phyloP scores from a whole-genome alignment of 2,797 vertebrate species.

The Steatocranus sp. region DNA sequence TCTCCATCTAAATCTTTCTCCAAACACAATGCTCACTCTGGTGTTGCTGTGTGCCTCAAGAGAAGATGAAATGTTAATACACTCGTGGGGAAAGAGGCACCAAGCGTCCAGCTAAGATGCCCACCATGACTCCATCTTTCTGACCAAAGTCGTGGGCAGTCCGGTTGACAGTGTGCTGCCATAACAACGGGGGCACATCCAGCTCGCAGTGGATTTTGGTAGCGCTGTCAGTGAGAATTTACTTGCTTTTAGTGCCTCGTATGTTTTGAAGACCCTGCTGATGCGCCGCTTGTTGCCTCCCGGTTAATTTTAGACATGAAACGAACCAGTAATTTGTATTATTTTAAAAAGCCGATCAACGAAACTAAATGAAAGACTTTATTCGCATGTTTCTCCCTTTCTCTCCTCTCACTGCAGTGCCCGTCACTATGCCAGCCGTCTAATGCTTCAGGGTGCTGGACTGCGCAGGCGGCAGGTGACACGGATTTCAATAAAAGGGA shows the following conservation, averaged over 20 bases:
- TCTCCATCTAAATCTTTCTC: constrained; percentile 56
- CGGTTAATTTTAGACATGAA: neutral
- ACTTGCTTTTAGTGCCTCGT: constrained; percentile 1
- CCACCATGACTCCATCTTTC: constrained; percentile 31
- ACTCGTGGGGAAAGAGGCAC: constrained; percentile 3
- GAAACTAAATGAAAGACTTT: constrained; percentile 36
- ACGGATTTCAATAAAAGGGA: constrained; percentile 82
- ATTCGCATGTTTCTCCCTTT: constrained; percentile 5
- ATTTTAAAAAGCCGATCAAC: constrained; percentile 13
- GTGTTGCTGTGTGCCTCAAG: constrained; percentile 21
- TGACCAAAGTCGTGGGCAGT: constrained; percentile 37
- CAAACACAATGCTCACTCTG: constrained; percentile 48
- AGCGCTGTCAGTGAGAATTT: constrained; percentile 17
- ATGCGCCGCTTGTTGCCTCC: neutral
- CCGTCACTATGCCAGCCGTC: constrained; percentile 69
- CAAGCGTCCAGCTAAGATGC: constrained; percentile 22
- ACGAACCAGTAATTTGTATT: neutral
- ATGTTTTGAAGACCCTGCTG: neutral
- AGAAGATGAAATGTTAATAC: constrained; percentile 38
- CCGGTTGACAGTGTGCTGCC: constrained; percentile 38
- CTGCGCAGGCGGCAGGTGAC: constrained; percentile 79
- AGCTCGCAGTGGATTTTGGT: constrained; percentile 22
- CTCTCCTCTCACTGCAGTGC: constrained; percentile 54
- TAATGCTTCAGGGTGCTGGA: constrained; percentile 74
- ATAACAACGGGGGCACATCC: constrained; percentile 51